Evolutionary conservation across 2,113 vertebrate species (phyloP).

Genomic region (Myotis yumanensis): DNA sequence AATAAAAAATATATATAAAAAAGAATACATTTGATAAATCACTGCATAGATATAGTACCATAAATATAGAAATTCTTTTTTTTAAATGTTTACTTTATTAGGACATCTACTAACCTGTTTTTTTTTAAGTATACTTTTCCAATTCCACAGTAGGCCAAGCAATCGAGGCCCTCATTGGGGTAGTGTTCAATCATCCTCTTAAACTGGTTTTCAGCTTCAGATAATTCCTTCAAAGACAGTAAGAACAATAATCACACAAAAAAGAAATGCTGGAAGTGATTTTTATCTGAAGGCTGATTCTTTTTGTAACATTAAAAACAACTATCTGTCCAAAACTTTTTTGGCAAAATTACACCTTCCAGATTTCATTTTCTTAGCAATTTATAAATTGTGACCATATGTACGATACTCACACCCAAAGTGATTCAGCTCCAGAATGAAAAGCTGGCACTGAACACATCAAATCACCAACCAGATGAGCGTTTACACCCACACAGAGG

Average conservation of each 20-base stretch:
- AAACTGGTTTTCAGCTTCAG: constrained; percentile 88
- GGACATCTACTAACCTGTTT: constrained; percentile 88
- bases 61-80: background rate
- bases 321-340: background rate
- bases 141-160: constrained; percentile 90
- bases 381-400: background rate
- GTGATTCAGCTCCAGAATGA: background rate
- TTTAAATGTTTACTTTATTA: background rate
- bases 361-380: constrained; percentile 28
- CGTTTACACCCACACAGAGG: background rate
- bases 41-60: background rate
- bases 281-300: background rate
- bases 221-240: constrained; percentile 86
- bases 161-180: constrained; percentile 88
- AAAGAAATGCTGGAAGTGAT: background rate
- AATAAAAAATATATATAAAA: too few species aligned
- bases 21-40: background rate
- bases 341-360: background rate
- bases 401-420: background rate
- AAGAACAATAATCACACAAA: background rate
- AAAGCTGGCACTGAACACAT: background rate
- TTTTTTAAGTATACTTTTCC: constrained; percentile 91
- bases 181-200: constrained; percentile 86
- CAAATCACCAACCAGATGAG: too few species aligned
- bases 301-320: background rate